Conservation (phyloP, 2,888 invertebrate genomes). For the Rhingia rostrata region DNA sequence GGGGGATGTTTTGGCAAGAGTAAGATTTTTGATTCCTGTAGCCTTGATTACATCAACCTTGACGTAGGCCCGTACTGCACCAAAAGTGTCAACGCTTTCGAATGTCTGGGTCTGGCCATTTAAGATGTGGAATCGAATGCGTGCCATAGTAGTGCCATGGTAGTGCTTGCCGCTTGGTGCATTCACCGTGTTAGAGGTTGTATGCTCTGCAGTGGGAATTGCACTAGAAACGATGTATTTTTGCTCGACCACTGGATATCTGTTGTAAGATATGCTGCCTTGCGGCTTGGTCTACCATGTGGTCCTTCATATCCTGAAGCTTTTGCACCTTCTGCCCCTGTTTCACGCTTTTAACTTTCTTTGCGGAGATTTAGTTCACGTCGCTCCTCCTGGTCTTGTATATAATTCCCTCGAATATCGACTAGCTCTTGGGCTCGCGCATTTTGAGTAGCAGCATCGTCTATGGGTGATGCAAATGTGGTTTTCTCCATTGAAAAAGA, state of each 20-base stretch:
- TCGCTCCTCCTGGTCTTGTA: conserved; percentile 87
- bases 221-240: conserved; percentile 78
- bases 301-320: conserved; percentile 88
- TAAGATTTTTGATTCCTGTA: conserved; percentile 85
- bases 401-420: conserved; percentile 86
- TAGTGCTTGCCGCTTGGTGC: conserved; percentile 29
- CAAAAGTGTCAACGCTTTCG: conserved; percentile 86
- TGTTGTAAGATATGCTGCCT: conserved; percentile 91
- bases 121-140: conserved; percentile 94
- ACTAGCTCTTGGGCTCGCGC: conserved; percentile 87
- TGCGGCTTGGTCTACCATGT: conserved; percentile 89
- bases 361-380: conserved; percentile 89
- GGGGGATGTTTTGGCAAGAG: conserved; percentile 93
- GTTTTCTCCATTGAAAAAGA: too few relatives aligned
- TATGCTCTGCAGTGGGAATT: conserved; percentile 72
- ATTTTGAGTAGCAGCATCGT: conserved; percentile 76
- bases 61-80: conserved; percentile 83
- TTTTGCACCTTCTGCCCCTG: conserved; percentile 89
- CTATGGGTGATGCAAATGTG: background rate
- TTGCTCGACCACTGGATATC: conserved; percentile 90
- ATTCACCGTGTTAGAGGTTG: conserved; percentile 66
- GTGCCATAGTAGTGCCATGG: conserved; percentile 84
- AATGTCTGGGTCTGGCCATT: conserved; percentile 91
- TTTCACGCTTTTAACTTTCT: conserved; percentile 88
- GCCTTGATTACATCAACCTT: conserved; percentile 78